A percentile compares a stretch with the other conserved stretches of the same genome.
Conservation (phyloP, 2,888 invertebrate species). For the Coenonympha arcania region DNA sequence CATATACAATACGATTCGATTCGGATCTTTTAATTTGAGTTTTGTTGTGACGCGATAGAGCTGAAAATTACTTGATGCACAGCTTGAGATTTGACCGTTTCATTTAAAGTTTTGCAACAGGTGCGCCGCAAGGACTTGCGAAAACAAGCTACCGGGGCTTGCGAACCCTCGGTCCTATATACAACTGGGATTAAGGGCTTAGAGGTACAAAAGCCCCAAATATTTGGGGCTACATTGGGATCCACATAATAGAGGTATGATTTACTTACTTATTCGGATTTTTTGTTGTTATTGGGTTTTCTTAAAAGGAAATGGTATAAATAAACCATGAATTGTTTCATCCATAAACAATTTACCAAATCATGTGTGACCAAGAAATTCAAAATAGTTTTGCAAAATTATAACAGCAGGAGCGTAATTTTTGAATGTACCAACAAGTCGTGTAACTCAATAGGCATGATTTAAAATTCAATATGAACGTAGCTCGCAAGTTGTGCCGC, state of each 20-base stretch:
- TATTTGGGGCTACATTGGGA: slow-evolving; percentile 6
- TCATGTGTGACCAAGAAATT: too few relatives aligned
- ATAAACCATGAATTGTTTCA: neutral
- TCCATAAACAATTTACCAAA: too few relatives aligned
- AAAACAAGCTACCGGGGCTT: slow-evolving; percentile 18
- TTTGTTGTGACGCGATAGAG: neutral
- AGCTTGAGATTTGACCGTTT: slow-evolving; percentile 9
- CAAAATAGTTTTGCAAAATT: too few relatives aligned
- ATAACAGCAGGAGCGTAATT: neutral
- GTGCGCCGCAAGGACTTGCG: slow-evolving; percentile 20
- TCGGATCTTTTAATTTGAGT: neutral
- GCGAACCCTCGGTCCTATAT: slow-evolving; percentile 17
- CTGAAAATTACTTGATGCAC: slow-evolving; percentile 4
- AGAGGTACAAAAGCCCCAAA: slow-evolving; percentile 8
- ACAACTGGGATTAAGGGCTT: slow-evolving; percentile 19
- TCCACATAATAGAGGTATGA: neutral
- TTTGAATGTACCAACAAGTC: neutral
- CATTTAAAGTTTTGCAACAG: slow-evolving; percentile 21
- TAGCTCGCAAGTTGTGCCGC: slow-evolving; percentile 1
- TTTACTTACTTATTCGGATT: neutral
- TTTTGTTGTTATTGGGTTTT: neutral
- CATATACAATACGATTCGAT: slow-evolving; percentile 12
- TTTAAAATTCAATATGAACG: slow-evolving; percentile 10
- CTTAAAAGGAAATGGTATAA: neutral
- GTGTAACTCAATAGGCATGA: slow-evolving; percentile 1